Evolutionary conservation across 2,113 vertebrate genomes (phyloP), one percentile per base, ranked within the genome.

Genomic region (Pipra filicauda): DNA sequence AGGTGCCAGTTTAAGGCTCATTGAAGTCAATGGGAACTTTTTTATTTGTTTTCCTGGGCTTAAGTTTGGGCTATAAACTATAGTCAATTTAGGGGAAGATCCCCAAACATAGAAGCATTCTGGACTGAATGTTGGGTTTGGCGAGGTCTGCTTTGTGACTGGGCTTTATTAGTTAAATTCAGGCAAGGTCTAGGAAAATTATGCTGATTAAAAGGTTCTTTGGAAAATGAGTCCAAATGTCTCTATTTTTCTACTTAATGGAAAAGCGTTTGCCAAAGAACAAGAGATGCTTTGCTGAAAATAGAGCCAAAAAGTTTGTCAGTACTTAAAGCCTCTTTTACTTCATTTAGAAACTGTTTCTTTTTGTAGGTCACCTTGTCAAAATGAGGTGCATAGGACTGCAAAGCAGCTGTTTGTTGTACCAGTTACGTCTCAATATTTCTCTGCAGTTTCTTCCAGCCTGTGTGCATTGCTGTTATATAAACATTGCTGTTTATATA

Each of bases 91-190:
- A 87, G 61, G 28, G 24, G 43, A 59, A 81, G 65, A 87, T 58
- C 19, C 58, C 55, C 39, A 0, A 67, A 91, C 91, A 81, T 33
- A 94, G 87, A 73, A 96, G 81, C 51, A 21, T 67, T 88, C 70
- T 69, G 80, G n/a, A 73, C 49, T 48, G 28, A 89, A 58, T 39
- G 31, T 89, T 91, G 64, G 28, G 30, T 91, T 96, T 96, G 91
- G 87, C 80, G 89, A 67, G n/a, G 43, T 55, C 55, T 86, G 26
- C 31, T 87, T 15, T 62, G 10, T 64, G 15, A 76, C 37, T 2
- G 4, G 46, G 23, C 52, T 81, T 87, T 71, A 59, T 59, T 81
- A 61, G 20, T 80, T 86, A 74, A 81, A 74, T 87, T 81, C 52
- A 71, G 77, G 39, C 57, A 84, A 71, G 12, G 31, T 51, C 49